Evolutionary conservation across 2,888 invertebrate genomes (phyloP).

Genomic region (Meghimatium bilineatum): DNA sequence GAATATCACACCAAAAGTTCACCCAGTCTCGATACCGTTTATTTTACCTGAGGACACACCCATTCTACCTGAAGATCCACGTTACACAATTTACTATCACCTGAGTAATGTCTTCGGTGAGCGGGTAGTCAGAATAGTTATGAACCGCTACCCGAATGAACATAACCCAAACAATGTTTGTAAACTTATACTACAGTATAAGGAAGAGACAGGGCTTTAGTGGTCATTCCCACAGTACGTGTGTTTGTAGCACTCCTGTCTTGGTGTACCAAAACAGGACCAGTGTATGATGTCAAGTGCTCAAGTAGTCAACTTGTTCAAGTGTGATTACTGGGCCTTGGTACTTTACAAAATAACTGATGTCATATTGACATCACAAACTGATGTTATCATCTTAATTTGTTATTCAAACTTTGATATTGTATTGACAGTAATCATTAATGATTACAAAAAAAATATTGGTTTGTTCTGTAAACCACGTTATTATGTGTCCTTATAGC

Average conservation of each 20-base stretch:
- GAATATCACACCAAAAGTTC: background rate
- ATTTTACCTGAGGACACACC: conserved; percentile 53
- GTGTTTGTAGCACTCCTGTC: background rate
- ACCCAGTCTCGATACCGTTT: background rate
- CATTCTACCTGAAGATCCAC: conserved; percentile 80
- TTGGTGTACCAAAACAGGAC: conserved; percentile 14
- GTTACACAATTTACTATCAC: conserved; percentile 89
- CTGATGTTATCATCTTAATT: background rate
- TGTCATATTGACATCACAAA: conserved; percentile 1
- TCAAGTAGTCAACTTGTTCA: background rate
- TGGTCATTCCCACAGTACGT: background rate
- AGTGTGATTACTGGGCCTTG: background rate
- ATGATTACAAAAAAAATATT: background rate
- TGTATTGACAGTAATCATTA: background rate
- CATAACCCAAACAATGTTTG: background rate
- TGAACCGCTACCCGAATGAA: conserved; percentile 86
- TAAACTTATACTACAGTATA: conserved; percentile 22
- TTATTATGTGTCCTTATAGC: background rate
- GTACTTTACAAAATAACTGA: background rate
- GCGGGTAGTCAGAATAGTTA: conserved; percentile 90
- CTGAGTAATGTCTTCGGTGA: conserved; percentile 94
- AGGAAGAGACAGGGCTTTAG: conserved; percentile 1
- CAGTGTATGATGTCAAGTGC: background rate
- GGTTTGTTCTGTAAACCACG: background rate
- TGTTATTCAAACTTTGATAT: background rate